Base-by-base conservation (phyloP, 2,113 vertebrate genomes). In the Rhinoptilus africanus region DNA sequence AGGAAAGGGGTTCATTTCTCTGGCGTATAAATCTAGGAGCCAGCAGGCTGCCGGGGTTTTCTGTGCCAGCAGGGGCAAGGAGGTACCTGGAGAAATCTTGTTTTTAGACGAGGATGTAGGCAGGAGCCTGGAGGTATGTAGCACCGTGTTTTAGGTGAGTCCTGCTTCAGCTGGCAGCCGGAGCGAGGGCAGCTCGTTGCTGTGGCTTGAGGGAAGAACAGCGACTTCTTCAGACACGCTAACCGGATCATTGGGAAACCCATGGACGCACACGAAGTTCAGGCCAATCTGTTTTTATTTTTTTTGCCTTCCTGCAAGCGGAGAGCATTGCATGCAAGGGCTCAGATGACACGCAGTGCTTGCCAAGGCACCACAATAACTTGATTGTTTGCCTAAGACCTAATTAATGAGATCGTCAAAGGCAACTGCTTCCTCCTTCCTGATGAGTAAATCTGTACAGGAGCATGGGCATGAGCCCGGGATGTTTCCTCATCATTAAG, bases 291-390 rank as follows among this genome's bases (percentile, higher is more conserved):
- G 8, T 10, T n/a, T n/a, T 39, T 54, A 50, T 63, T 60, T 23
- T 35, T 47, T 10, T 27, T 32, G 14, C 60, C 28, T 75, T 86
- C 32, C 67, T 86, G 47, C 32, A 86, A 57, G 34, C 5, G 1
- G 16, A 85, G 24, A 62, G 9, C 27, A 8, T 4, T 4, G 26
- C 57, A 85, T 0, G 0, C 0, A 0, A 68, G 1, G 8, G 35
- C 67, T 94, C 62, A 56, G 85, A 32, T 1, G 5, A 57, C 12
- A 20, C 0, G 0, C 0, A 2, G 26, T 12, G 28, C 79, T 84
- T 95, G 83, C 72, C 80, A 74, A 92, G 54, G 54, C 18, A 1
- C 53, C 41, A 71, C 68, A 84, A 26, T 56, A 74, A 66, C 45
- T 63, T 59, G 43, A 47, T 67, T 92, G 53, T 80, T 84, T 85